Conservation (phyloP, 2,888 invertebrate genomes). For the Phaonia tiefii region DNA sequence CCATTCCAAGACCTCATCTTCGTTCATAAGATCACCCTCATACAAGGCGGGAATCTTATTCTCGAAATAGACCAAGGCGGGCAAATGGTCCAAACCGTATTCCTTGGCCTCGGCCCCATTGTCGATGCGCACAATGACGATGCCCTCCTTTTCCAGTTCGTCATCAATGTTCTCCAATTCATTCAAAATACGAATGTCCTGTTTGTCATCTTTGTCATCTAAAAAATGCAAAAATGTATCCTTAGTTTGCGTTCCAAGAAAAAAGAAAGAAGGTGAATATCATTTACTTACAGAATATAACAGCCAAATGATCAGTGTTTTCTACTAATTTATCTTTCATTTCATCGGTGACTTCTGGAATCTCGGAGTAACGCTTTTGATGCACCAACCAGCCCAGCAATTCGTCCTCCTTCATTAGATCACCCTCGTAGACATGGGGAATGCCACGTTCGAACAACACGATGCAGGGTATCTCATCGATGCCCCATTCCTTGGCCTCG, state of each 20-base stretch:
- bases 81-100: slow-evolving; percentile 93
- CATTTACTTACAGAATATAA: slow-evolving; percentile 91
- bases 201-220: slow-evolving; percentile 95
- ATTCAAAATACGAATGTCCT: slow-evolving; percentile 92
- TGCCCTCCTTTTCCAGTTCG: slow-evolving; percentile 93
- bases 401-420: slow-evolving; percentile 94
- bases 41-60: slow-evolving; percentile 94
- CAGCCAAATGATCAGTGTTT: slow-evolving; percentile 89
- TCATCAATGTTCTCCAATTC: slow-evolving; percentile 96
- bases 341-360: slow-evolving; percentile 95
- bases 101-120: slow-evolving; percentile 94
- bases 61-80: slow-evolving; percentile 91
- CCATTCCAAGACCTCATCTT: slow-evolving; percentile 95
- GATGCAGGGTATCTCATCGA: slow-evolving; percentile 90
- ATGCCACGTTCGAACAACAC: slow-evolving; percentile 89
- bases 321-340: slow-evolving; percentile 95
- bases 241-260: too few species aligned
- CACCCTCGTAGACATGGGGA: slow-evolving; percentile 89
- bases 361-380: slow-evolving; percentile 94
- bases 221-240: background rate
- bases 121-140: slow-evolving; percentile 94
- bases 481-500: slow-evolving; percentile 94
- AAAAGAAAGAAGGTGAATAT: background rate
- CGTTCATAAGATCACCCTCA: slow-evolving; percentile 94
- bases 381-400: slow-evolving; percentile 94